Conservation (phyloP, 2,888 invertebrate genomes). For the Rhagium mordax region DNA sequence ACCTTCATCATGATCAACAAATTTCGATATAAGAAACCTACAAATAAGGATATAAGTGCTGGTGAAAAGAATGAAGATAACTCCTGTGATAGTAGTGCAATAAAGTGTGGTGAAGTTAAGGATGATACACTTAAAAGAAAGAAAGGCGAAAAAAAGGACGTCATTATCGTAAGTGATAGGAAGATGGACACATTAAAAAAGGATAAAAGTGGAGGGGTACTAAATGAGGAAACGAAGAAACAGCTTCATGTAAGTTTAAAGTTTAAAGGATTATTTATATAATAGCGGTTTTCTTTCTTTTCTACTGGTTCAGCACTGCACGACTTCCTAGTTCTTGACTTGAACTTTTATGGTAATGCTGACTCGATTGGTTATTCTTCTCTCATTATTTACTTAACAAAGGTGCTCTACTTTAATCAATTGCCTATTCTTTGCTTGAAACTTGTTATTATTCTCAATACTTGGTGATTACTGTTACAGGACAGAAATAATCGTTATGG, state of each 20-base stretch:
- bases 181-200: conserved; percentile 37
- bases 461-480: conserved; percentile 6
- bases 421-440: conserved; percentile 26
- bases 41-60: conserved; percentile 47
- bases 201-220: conserved; percentile 33
- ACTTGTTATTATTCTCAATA: conserved; percentile 10
- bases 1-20: conserved; percentile 65
- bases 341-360: conserved; percentile 19
- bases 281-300: conserved; percentile 24
- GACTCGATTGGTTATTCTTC: conserved; percentile 3
- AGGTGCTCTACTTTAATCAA: conserved; percentile 33
- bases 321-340: conserved; percentile 19
- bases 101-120: conserved; percentile 30
- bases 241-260: conserved; percentile 43
- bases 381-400: conserved; percentile 21
- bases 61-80: conserved; percentile 34
- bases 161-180: conserved; percentile 20
- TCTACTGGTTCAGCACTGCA: conserved; percentile 4
- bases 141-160: conserved; percentile 23
- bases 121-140: conserved; percentile 36
- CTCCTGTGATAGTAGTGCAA: conserved; percentile 16
- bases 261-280: neutral
- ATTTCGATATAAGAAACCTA: conserved; percentile 67
- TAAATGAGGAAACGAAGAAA: conserved; percentile 43
- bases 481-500: conserved; percentile 4